Evolutionary conservation across 2,888 invertebrate genomes (phyloP).

Genomic region (Drosophila rubida): DNA sequence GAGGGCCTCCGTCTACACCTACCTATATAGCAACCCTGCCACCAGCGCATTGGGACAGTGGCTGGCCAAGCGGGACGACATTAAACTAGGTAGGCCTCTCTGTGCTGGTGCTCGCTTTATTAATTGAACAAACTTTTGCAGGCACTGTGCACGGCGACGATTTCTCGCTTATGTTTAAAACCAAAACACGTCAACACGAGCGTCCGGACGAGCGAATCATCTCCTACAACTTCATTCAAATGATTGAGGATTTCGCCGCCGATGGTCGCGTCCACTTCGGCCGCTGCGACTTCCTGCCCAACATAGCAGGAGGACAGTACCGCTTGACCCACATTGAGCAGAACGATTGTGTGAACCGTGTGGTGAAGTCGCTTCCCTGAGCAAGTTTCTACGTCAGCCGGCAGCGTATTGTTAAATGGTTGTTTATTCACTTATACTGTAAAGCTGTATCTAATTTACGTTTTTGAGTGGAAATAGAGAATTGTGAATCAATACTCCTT

Average conservation of each 20-base stretch:
- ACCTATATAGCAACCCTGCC: constrained; percentile 85
- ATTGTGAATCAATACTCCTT: not conserved
- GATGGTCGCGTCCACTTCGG: constrained; percentile 52
- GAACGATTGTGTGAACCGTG: constrained; percentile 43
- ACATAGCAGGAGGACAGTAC: constrained; percentile 40
- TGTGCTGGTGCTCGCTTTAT: no score
- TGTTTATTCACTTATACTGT: not conserved
- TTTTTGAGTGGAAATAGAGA: not conserved
- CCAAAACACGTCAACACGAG: not conserved
- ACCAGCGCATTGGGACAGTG: not conserved
- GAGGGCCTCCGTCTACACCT: constrained; percentile 81
- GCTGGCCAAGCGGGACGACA: constrained; percentile 84
- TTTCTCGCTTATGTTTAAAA: constrained; percentile 63
- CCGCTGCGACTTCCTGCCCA: constrained; percentile 61
- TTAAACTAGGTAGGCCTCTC: constrained; percentile 85
- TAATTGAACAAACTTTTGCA: constrained; percentile 19
- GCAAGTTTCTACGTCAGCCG: no score
- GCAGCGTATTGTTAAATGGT: not conserved
- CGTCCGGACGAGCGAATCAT: constrained; percentile 44
- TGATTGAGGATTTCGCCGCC: constrained; percentile 66
- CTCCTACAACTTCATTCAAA: constrained; percentile 61
- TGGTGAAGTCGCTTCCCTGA: not conserved
- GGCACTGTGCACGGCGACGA: constrained; percentile 77
- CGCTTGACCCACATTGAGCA: constrained; percentile 56
- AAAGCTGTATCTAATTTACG: not conserved